phyloP scores from a whole-genome alignment of 2,797 vertebrate genomes.

The Poeciliopsis infans region DNA sequence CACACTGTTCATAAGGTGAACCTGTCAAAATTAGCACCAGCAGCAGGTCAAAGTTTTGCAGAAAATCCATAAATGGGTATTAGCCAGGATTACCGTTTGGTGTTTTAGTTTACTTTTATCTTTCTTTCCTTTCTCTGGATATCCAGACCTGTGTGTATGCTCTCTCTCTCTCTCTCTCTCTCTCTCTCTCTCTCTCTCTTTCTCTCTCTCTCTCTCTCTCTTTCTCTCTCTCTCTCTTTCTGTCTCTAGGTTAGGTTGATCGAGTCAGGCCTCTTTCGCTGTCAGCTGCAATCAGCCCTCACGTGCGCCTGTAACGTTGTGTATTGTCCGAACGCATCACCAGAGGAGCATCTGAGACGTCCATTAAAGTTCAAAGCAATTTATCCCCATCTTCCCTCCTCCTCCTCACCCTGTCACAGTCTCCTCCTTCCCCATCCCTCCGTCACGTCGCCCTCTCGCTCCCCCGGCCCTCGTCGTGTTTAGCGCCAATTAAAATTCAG shows the following conservation, averaged over 20 bases:
- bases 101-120: slow-evolving; percentile 41
- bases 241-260: slow-evolving; percentile 67
- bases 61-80: background rate
- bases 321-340: slow-evolving; percentile 80
- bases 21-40: background rate
- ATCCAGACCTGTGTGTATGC: slow-evolving; percentile 5
- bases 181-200: slow-evolving; percentile 13
- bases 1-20: background rate
- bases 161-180: background rate
- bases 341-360: slow-evolving; percentile 72
- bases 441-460: slow-evolving; percentile 33
- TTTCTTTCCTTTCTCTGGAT: slow-evolving; percentile 16
- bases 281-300: slow-evolving; percentile 75
- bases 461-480: slow-evolving; percentile 9
- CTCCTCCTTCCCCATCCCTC: slow-evolving; percentile 51
- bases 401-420: slow-evolving; percentile 54
- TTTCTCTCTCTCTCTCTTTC: slow-evolving; percentile 15
- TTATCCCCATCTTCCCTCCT: slow-evolving; percentile 63
- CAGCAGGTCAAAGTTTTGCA: background rate
- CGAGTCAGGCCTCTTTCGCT: slow-evolving; percentile 70
- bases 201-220: slow-evolving; percentile 6
- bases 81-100: background rate
- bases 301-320: slow-evolving; percentile 77
- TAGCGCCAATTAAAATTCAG: slow-evolving; percentile 59
- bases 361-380: slow-evolving; percentile 82